Base-by-base conservation (phyloP, 1,140 invertebrate species). In the Lanistes nyassanus region DNA sequence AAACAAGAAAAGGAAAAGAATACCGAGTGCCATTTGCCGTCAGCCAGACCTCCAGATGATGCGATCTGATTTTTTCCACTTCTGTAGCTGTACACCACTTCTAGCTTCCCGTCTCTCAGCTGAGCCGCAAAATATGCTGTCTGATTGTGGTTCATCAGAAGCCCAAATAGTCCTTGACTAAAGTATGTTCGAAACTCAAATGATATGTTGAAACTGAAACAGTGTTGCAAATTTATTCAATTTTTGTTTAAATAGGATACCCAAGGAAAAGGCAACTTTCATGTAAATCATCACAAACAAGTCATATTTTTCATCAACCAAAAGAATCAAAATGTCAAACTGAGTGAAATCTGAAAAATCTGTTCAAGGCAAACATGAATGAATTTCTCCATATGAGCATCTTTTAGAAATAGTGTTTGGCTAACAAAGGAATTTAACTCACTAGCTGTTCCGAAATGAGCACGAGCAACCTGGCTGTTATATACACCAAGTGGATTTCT, bases 131-230 rank as follows among this genome's bases (percentile, higher is more conserved):
- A 90, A 85, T 93, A 95, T 75, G 96, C 93, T 69, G 91, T 91
- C 76, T 94, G 93, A 39, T 85, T 79, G 11, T 76, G 78, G 78
- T 86, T 88, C 9, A 79, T 81, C 21, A 94, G 91, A 7, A 96
- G 89, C 67, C 95, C 93, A 7, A 98, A 87, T 71, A 97, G 86
- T 53, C 96, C 96, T 83, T 96, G 93, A 0, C 93, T 92, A 88
- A 96, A 94, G 83, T 94, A 96, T 0, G 96, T 97, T 37, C 96
- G 90, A 83, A 97, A 95, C 80, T 95, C 93, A 79, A 97, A 93
- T 70, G 94, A 92, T 47, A 97, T 89, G 11, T 92, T 91, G 81
- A 95, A 96, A 37, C 87, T 89, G 78, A 68, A 85, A 81, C 70
- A 70, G 51, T 31, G 34, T 51, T 70, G 67, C 34, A 21, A 51